Percentiles rank a stretch among this genome's conserved stretches.
These are phyloP conservation scores for Sakesphorus luctuosus DNA, from an alignment of 2,113 vertebrate species.

Conservation along the genomic window DNA sequence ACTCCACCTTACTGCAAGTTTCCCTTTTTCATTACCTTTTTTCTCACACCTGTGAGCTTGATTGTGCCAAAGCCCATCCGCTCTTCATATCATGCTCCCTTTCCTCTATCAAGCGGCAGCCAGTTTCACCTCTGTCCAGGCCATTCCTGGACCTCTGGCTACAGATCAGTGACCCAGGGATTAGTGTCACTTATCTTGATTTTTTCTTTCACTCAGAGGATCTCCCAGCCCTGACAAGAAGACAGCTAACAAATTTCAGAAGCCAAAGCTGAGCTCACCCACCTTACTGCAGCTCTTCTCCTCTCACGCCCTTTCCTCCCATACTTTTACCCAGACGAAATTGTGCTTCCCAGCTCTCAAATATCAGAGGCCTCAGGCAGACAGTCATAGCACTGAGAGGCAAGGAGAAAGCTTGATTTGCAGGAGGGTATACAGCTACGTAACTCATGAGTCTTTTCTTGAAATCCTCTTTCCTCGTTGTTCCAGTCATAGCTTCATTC, in stretches of 20 bases:
- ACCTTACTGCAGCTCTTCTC: background rate
- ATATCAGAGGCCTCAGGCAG: background rate
- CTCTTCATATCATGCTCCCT: background rate
- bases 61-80: background rate
- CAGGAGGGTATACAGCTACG: background rate
- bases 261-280: background rate
- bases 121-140: background rate
- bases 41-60: background rate
- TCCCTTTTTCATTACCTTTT: background rate
- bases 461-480: background rate
- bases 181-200: background rate
- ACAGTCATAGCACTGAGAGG: background rate
- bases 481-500: background rate
- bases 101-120: background rate
- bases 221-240: background rate
- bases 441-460: background rate
- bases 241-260: constrained; percentile 6
- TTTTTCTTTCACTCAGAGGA: background rate
- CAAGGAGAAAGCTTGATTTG: background rate
- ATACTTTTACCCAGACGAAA: background rate
- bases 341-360: background rate
- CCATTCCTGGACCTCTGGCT: background rate
- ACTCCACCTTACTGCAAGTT: background rate
- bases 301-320: background rate
- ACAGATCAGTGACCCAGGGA: background rate